Evolutionary conservation across 1,140 invertebrate species (phyloP), one percentile per base, ranked within the genome.

Genomic region (Chelonus insularis): DNA sequence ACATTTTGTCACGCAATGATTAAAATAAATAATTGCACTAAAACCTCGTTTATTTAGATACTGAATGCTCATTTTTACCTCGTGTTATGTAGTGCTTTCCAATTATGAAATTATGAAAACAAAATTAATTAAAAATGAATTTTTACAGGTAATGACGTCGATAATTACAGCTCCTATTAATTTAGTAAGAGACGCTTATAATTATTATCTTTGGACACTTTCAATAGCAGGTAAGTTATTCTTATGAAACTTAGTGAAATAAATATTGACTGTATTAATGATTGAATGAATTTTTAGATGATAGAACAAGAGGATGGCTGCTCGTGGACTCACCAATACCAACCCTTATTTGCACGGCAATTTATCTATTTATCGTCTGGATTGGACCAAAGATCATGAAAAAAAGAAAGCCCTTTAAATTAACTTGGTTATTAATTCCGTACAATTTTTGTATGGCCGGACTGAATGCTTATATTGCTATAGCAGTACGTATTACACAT

Each of bases 391-490:
- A 87, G 73, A 63, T 93, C 8, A 96, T 96, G 94, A 86, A 85
- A 71, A 88, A 91, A 63, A 82, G 91, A 50, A 87, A 89, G 79
- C 88, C 95, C 0, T 89, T 93, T 69, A 86, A 90, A 67, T 78
- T 96, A 25, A 90, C 88, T 39, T 88, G 86, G 83, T 75, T 90
- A 1, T 81, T 98, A 51, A 86, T 96, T 57, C 85, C 89, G 1
- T 97, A 97, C 76, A 98, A 97, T 76, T 79, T 95, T 62, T 81
- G 86, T 2, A 92, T 97, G 88, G 90, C 92, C 39, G 76, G 84
- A 20, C 84, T 96, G 12, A 97, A 96, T 78, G 85, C 88, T 3
- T 94, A 95, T 74, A 96, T 96, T 72, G 91, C 88, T 48, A 76
- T 88, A 57, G 85, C 90, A 84, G 89, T 91, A 77, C 72, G 68